These are phyloP conservation scores for Phania funesta DNA, from an alignment of 2,888 invertebrate genomes.

Conservation along the genomic window DNA sequence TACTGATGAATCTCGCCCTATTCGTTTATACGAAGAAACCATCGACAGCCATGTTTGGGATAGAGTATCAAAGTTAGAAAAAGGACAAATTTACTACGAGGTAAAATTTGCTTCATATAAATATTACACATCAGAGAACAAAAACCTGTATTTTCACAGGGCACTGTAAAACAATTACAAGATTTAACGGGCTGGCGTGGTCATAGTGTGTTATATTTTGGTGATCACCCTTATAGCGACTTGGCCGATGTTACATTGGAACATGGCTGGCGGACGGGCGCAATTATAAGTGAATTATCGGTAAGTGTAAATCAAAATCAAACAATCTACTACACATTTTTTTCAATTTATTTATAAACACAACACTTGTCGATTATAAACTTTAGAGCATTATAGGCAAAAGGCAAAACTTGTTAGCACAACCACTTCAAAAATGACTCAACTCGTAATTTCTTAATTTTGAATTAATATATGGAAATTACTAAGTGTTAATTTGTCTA, in stretches of 20 bases:
- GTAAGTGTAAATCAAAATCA: slow-evolving; percentile 80
- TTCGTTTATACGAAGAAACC: slow-evolving; percentile 91
- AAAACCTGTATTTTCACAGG: slow-evolving; percentile 82
- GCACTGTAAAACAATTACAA: slow-evolving; percentile 94
- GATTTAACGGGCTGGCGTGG: slow-evolving; percentile 96
- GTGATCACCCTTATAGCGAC: slow-evolving; percentile 98
- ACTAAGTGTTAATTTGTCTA: no score
- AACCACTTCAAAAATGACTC: no score
- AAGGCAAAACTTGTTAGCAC: no score
- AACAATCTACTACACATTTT: no score
- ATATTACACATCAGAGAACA: background rate
- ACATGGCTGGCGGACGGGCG: slow-evolving; percentile 98
- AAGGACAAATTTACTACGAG: slow-evolving; percentile 95
- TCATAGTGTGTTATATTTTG: slow-evolving; percentile 96
- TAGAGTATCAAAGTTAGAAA: slow-evolving; percentile 90
- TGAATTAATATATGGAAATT: no score
- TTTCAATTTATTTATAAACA: no score
- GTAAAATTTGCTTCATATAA: slow-evolving; percentile 80
- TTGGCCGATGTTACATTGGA: slow-evolving; percentile 97
- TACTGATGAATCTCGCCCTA: slow-evolving; percentile 93
- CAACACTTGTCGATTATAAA: no score
- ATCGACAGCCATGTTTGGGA: slow-evolving; percentile 94
- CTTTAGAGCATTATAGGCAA: no score
- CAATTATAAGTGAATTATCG: slow-evolving; percentile 96
- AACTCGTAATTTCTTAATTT: no score